Conservation (phyloP, 2,113 vertebrate genomes). For the Sialia sialis region DNA sequence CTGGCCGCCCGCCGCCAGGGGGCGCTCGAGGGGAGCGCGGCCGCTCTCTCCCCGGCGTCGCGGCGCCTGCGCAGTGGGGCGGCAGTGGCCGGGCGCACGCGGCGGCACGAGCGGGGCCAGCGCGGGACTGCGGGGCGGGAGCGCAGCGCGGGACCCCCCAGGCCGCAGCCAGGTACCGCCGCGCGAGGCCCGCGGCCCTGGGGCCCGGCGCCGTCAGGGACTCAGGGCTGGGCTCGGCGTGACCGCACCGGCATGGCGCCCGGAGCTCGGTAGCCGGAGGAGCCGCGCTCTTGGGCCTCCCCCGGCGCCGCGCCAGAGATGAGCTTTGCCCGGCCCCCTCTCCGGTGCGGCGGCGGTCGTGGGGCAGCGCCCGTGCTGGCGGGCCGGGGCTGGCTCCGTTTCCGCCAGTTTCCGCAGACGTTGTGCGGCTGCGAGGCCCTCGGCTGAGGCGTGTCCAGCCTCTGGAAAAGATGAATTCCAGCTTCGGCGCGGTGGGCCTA, state of each 20-base stretch:
- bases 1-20: no score
- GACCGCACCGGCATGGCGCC: background rate
- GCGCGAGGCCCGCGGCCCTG: no score
- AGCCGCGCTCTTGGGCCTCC: background rate
- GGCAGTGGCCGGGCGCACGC: no score
- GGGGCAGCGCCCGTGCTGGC: background rate
- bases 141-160: no score
- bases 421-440: background rate
- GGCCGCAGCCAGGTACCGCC: no score
- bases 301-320: fast-evolving
- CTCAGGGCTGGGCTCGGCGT: background rate
- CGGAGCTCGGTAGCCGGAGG: background rate
- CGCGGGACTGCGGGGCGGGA: no score
- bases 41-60: no score
- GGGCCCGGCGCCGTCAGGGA: background rate
- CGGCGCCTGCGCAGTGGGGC: no score
- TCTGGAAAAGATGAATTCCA: background rate
- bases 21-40: no score
- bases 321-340: background rate
- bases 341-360: background rate
- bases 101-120: no score
- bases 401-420: background rate
- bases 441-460: background rate
- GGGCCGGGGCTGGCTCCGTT: background rate
- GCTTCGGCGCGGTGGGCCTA: background rate